Evolutionary conservation across 2,888 invertebrate genomes (phyloP), one percentile per base, ranked within the genome.

Genomic region (Andrena hattorfiana): DNA sequence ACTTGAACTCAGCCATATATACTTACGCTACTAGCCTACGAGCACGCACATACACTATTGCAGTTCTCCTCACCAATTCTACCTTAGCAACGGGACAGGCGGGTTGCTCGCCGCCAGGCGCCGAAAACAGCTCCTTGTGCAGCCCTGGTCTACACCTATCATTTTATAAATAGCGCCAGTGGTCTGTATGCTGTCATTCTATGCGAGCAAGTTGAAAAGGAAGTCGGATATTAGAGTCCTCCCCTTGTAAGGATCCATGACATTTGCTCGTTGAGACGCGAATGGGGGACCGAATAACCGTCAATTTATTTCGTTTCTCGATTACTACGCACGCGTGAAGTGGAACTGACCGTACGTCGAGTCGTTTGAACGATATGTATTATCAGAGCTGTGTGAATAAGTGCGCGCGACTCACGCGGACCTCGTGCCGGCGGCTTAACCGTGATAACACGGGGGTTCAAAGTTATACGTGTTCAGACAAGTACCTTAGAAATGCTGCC

Each of bases 401-500:
- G 2, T 51, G 26, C 23, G 10, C 48, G 60, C 28, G 59, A 76
- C 68, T 49, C 49, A 2, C 35, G 35, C 35, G 35, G 35, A 3
- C 35, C 35, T 42, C 35, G 35, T 2, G 35, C 10, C 35, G 42
- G 62, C 68, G 69, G 85, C 83, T 87, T 87, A 85, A 79, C 87
- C 42, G 42, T 5, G 42, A 71, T 60, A 48, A 35, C 49, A 59
- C 35, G 66, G 68, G 60, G 16, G 70, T 74, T 54, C 16, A 42
- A 42, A 73, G 80, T 79, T 73, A 77, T 56, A 68, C 42, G 74
- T 77, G 71, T 85, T 82, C 72, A 60, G 81, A 87, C 81, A 91
- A 89, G 94, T 95, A 96, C 96, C 96, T 96, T 96, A 89, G 95
- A 95, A 93, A 95, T 94, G 94, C 95, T 95, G 94, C 96, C 96